Evolutionary conservation across 2,888 invertebrate species (phyloP).

Genomic region (Epinotia bilunana): DNA sequence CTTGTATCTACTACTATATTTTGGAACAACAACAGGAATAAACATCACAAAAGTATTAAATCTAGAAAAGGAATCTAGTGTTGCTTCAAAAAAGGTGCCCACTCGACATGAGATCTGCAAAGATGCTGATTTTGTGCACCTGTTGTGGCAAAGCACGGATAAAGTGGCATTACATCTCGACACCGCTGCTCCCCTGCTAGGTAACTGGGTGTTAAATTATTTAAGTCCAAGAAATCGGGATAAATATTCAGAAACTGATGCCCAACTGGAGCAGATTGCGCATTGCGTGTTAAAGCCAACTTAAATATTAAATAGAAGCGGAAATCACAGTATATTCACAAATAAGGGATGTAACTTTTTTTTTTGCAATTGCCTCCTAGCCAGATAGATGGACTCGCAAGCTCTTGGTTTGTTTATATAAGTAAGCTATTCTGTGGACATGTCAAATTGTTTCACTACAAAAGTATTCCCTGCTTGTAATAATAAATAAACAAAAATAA

Average conservation of each 20-base stretch:
- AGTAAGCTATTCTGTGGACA: no score
- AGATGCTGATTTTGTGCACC: no score
- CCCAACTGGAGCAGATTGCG: slow-evolving; percentile 49
- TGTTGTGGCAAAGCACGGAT: neutral
- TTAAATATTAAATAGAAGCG: slow-evolving; percentile 70
- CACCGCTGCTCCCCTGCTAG: slow-evolving; percentile 21
- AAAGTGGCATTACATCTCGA: slow-evolving; percentile 10
- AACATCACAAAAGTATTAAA: no score
- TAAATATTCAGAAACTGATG: slow-evolving; percentile 52
- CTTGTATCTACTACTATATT: no score
- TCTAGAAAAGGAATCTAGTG: no score
- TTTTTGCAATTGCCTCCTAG: slow-evolving; percentile 47
- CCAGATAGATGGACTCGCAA: neutral
- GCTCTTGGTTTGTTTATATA: neutral
- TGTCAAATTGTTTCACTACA: no score
- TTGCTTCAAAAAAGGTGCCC: no score
- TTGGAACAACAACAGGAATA: no score
- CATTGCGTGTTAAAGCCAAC: slow-evolving; percentile 67
- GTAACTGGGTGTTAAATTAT: slow-evolving; percentile 41
- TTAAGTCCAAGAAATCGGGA: slow-evolving; percentile 47
- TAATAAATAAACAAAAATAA: no score
- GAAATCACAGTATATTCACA: slow-evolving; percentile 64
- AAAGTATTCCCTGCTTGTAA: no score
- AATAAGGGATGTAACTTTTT: slow-evolving; percentile 59
- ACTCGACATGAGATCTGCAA: no score